These are phyloP conservation scores for Coecobrya sp. DNA, from an alignment of 2,888 invertebrate species.

Conservation along the genomic window DNA sequence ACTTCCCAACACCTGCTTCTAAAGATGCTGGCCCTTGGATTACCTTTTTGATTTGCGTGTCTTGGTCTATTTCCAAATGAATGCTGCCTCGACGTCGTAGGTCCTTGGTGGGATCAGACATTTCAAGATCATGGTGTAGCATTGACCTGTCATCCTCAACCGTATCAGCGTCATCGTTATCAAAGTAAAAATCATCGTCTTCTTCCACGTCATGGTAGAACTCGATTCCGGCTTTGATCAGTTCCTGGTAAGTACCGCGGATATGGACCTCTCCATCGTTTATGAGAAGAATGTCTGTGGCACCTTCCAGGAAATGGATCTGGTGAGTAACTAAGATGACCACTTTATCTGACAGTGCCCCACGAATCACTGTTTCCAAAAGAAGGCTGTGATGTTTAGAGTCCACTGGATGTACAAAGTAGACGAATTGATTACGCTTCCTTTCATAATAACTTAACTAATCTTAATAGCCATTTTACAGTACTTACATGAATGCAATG, in stretches of 20 bases:
- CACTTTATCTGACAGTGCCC: conserved; percentile 75
- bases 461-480: not conserved
- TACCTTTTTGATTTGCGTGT: not conserved
- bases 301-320: conserved; percentile 80
- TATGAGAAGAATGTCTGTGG: conserved; percentile 74
- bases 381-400: conserved; percentile 77
- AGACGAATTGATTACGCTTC: too few relatives aligned
- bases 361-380: conserved; percentile 81
- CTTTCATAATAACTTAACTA: too few relatives aligned
- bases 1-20: too few relatives aligned
- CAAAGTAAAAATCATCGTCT: conserved; percentile 16
- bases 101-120: not conserved
- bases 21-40: not conserved
- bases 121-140: not conserved
- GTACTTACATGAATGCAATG: conserved; percentile 66
- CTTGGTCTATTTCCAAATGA: conserved; percentile 28
- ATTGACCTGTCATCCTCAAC: conserved; percentile 8
- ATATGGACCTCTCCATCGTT: conserved; percentile 74
- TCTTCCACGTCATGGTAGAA: conserved; percentile 56
- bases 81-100: conserved; percentile 40
- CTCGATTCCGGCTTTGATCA: conserved; percentile 47
- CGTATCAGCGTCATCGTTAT: conserved; percentile 25
- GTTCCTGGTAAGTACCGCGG: conserved; percentile 62
- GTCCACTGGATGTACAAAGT: conserved; percentile 75
- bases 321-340: conserved; percentile 84